Percentiles rank a stretch among this genome's conserved stretches.
Evolutionary conservation across 2,797 vertebrate genomes (phyloP).

Genomic region (Coranthus polyacanthus): DNA sequence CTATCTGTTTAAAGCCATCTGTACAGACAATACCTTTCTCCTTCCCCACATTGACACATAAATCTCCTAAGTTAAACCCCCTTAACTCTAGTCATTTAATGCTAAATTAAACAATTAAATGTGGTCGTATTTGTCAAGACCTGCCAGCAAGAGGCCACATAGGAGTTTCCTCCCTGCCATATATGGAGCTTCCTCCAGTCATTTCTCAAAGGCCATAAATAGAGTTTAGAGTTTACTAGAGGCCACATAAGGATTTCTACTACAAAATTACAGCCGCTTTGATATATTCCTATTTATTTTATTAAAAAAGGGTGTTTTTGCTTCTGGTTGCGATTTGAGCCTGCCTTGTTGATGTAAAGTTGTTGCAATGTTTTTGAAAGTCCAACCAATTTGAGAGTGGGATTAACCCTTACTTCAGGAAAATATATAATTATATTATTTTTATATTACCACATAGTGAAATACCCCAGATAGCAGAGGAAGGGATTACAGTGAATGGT

Average conservation of each 20-base stretch:
- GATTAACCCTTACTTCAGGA: slow-evolving; percentile 1
- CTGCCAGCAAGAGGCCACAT: slow-evolving; percentile 52
- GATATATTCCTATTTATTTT: no score
- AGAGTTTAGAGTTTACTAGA: slow-evolving; percentile 17
- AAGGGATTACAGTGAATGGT: not conserved
- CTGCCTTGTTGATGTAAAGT: no score
- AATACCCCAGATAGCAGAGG: not conserved
- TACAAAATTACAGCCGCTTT: not conserved
- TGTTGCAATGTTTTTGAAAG: not conserved
- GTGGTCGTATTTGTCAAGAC: not conserved
- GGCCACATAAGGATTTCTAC: not conserved
- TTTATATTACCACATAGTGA: not conserved
- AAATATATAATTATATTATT: not conserved
- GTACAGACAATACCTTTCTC: slow-evolving; percentile 71
- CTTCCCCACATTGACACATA: slow-evolving; percentile 28
- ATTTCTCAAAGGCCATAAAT: slow-evolving; percentile 17
- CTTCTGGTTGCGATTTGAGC: no score
- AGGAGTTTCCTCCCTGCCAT: slow-evolving; percentile 77
- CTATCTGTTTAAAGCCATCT: slow-evolving; percentile 84
- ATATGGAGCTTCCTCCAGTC: slow-evolving; percentile 65
- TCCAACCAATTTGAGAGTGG: not conserved
- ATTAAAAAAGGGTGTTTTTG: no score
- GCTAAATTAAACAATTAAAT: slow-evolving; percentile 1
- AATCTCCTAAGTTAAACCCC: slow-evolving; percentile 16
- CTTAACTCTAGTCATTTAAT: not conserved